Percentiles rank a stretch among this genome's conserved stretches.
Conservation (phyloP, 2,797 vertebrate genomes). For the Sphaeramia orbicularis region DNA sequence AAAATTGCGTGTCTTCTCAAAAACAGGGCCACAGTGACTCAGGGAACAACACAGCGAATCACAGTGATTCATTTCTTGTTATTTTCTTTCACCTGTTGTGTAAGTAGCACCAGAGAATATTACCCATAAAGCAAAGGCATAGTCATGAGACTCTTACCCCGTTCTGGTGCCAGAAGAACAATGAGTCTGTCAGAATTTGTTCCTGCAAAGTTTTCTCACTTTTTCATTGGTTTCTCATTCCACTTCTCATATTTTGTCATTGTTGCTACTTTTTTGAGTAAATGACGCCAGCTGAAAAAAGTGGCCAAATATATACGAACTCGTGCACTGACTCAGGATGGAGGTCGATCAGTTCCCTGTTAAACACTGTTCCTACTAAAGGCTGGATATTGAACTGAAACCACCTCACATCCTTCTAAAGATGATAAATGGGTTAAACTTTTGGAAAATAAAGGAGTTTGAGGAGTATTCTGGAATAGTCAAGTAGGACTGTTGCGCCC, state of each 20-base stretch:
- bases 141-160: constrained; percentile 15
- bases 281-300: constrained; percentile 32
- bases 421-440: constrained; percentile 3
- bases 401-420: constrained; percentile 11
- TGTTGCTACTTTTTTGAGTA: constrained; percentile 8
- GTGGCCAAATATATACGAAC: constrained; percentile 44
- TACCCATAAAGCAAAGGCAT: background rate
- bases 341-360: constrained; percentile 20
- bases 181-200: constrained; percentile 29
- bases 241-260: constrained; percentile 1
- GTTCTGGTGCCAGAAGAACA: constrained; percentile 42
- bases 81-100: constrained; percentile 47
- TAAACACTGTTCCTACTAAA: background rate
- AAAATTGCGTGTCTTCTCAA: constrained; percentile 22
- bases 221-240: constrained; percentile 7
- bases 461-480: constrained; percentile 31
- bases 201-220: constrained; percentile 11
- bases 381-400: background rate
- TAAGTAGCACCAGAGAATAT: constrained; percentile 27
- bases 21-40: constrained; percentile 46
- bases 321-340: constrained; percentile 46
- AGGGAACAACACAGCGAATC: constrained; percentile 48
- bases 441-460: constrained; percentile 29
- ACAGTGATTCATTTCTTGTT: constrained; percentile 47
- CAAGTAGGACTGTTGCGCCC: constrained; percentile 71